These are phyloP conservation scores for Aleadryas rufinucha DNA, from an alignment of 2,113 vertebrate species.

Conservation along the genomic window DNA sequence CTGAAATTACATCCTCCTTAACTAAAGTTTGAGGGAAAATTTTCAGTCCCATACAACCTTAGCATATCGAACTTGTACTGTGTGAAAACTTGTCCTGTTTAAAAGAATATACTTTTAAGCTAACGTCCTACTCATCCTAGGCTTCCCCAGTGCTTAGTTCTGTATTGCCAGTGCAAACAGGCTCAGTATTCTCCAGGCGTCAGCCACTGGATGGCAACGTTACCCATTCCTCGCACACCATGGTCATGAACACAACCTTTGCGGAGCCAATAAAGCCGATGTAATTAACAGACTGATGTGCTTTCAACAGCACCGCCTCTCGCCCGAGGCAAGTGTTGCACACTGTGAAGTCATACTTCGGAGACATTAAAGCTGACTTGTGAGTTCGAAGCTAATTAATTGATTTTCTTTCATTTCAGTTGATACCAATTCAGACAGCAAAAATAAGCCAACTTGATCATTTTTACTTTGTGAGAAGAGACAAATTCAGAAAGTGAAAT, in stretches of 20 bases:
- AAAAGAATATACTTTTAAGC: not conserved
- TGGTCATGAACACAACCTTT: rapidly evolving
- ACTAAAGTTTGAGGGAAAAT: not conserved
- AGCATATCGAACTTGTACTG: not conserved
- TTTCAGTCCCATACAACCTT: not conserved
- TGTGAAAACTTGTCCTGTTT: not conserved
- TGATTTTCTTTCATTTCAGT: not conserved
- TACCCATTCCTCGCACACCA: not conserved
- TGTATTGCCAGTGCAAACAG: not conserved
- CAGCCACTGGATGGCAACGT: constrained; percentile 50
- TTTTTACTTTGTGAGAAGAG: not conserved
- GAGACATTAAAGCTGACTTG: not conserved
- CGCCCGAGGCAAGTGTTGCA: not conserved
- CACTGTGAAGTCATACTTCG: not conserved
- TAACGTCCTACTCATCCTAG: not conserved
- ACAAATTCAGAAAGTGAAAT: not conserved
- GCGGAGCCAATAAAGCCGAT: not conserved
- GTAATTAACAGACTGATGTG: not conserved
- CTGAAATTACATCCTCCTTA: not conserved
- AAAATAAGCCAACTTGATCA: not conserved
- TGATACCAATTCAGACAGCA: not conserved
- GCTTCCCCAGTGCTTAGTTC: not conserved
- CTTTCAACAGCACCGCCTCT: not conserved
- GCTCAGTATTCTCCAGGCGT: not conserved
- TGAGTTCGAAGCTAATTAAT: not conserved